phyloP scores from a whole-genome alignment of 2,888 invertebrate genomes.

The Parapristionchus giblindavisi region DNA sequence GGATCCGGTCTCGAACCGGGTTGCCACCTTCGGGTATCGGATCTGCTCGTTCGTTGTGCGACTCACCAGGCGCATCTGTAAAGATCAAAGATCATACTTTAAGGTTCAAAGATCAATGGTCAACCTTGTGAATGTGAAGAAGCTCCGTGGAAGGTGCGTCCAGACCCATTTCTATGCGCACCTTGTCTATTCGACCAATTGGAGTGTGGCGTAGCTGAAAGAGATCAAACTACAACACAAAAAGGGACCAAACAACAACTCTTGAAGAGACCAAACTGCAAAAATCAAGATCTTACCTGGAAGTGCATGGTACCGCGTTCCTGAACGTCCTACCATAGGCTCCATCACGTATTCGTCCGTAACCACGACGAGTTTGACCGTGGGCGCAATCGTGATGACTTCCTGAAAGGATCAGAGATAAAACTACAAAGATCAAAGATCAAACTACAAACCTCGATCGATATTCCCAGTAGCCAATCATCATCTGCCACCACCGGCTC shows the following conservation, averaged over 20 bases:
- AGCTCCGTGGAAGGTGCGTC: background rate
- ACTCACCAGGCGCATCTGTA: constrained; percentile 60
- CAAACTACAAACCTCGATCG: constrained; percentile 37
- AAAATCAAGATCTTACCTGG: background rate
- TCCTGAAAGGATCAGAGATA: background rate
- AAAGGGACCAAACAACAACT: constrained; percentile 7
- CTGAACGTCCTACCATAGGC: background rate
- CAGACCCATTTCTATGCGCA: background rate
- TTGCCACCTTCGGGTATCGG: constrained; percentile 53
- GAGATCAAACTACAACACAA: no score
- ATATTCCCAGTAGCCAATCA: constrained; percentile 54
- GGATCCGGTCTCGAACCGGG: constrained; percentile 46
- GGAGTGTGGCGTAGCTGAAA: constrained; percentile 7
- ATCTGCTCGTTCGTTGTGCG: constrained; percentile 57
- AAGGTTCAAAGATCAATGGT: background rate
- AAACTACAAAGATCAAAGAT: constrained; percentile 1
- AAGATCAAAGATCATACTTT: background rate
- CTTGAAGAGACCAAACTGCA: background rate
- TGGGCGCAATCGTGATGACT: background rate
- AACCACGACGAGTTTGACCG: background rate
- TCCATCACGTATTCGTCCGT: background rate
- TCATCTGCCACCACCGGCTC: constrained; percentile 38
- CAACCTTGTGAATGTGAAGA: constrained; percentile 14
- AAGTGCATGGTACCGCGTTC: background rate
- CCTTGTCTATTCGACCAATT: constrained; percentile 21